These are phyloP conservation scores for Mugil cephalus DNA, from an alignment of 2,113 vertebrate genomes.

Conservation along the genomic window DNA sequence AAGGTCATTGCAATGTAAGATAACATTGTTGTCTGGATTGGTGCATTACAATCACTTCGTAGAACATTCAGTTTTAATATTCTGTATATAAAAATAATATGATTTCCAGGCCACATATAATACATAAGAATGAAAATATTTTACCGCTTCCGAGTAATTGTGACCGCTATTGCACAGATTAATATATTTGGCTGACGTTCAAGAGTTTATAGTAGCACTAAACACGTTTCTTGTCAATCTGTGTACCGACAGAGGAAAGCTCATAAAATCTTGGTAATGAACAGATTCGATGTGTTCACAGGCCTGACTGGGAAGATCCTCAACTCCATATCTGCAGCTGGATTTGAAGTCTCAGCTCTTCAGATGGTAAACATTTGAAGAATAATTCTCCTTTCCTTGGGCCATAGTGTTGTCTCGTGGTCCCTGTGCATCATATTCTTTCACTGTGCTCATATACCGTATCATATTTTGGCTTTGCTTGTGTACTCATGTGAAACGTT, in stretches of 20 bases:
- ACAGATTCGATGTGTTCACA: conserved; percentile 69
- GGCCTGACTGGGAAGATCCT: conserved; percentile 93
- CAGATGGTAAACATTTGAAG: conserved; percentile 86
- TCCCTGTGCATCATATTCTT: background rate
- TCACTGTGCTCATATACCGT: background rate
- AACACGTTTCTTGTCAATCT: conserved; percentile 8
- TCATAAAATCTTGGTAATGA: conserved; percentile 19
- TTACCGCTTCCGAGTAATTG: too few species aligned
- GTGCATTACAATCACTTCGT: background rate
- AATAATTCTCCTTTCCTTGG: background rate
- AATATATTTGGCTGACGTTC: background rate
- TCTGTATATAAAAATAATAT: too few species aligned
- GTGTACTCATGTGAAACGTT: conserved; percentile 20
- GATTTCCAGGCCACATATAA: too few species aligned
- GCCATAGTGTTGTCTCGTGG: background rate
- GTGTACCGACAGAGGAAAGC: background rate
- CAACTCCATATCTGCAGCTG: conserved; percentile 87
- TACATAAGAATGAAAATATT: too few species aligned
- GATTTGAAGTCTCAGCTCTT: conserved; percentile 93
- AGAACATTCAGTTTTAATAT: background rate
- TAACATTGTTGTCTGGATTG: background rate
- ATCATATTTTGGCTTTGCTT: background rate
- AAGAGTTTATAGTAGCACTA: conserved; percentile 32
- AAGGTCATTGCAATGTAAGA: background rate
- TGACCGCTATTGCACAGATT: background rate